Conservation (phyloP, 2,888 invertebrate genomes). For the Campopleginae sp. region DNA sequence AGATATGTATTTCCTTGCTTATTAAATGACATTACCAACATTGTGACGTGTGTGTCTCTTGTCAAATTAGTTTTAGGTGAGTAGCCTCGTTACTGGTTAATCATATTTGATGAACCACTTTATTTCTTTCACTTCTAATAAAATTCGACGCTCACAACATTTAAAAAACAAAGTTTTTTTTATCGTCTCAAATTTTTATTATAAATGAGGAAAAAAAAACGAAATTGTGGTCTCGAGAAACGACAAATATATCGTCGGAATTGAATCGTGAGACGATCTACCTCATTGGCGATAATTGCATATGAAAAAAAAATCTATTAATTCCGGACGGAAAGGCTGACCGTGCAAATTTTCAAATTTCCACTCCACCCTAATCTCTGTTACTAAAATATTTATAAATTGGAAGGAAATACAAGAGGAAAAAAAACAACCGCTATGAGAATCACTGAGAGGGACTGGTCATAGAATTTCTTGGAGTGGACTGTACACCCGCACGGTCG, state of each 20-base stretch:
- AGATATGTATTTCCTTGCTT: slow-evolving; percentile 21
- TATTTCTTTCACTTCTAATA: background rate
- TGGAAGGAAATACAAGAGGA: background rate
- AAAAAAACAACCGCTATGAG: slow-evolving; percentile 55
- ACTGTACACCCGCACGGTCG: slow-evolving; percentile 72
- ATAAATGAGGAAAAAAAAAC: background rate
- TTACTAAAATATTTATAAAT: background rate
- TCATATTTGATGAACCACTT: background rate
- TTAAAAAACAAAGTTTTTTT: background rate
- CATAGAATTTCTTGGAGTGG: slow-evolving; percentile 68
- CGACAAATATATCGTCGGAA: background rate
- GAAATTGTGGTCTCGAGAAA: background rate
- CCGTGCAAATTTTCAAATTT: background rate
- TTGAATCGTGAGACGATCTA: background rate
- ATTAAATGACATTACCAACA: slow-evolving; percentile 19
- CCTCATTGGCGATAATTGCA: background rate
- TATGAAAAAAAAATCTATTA: no score
- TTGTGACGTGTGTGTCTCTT: slow-evolving; percentile 4
- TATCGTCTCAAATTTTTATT: background rate
- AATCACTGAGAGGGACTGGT: slow-evolving; percentile 60
- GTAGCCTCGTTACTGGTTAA: background rate
- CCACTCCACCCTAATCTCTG: background rate
- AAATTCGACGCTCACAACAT: background rate
- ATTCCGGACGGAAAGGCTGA: no score
- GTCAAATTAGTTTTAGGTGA: slow-evolving; percentile 16